These are phyloP conservation scores for Elgaria multicarinata DNA, from an alignment of 2,113 vertebrate species.

Conservation along the genomic window DNA sequence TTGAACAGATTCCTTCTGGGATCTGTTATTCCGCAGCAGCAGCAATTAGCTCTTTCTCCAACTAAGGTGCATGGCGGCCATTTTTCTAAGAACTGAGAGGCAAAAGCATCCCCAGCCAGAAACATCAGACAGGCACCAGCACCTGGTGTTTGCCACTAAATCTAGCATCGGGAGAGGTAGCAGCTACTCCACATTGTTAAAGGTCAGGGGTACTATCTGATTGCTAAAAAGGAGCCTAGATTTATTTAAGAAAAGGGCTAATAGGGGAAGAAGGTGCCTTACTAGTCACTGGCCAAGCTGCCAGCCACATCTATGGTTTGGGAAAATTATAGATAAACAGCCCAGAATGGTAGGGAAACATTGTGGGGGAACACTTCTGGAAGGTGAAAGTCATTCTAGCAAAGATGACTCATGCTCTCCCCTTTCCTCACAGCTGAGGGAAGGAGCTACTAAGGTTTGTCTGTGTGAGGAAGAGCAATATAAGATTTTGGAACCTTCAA, in stretches of 20 bases:
- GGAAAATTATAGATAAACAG: not conserved
- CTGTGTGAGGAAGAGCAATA: not conserved
- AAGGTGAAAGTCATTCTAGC: not conserved
- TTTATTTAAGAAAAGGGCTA: not conserved
- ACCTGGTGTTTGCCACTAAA: not conserved
- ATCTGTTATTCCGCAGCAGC: not conserved
- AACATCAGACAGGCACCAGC: not conserved
- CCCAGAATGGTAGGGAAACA: not conserved
- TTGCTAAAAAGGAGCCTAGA: not conserved
- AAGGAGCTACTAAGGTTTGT: not conserved
- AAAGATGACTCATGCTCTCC: not conserved
- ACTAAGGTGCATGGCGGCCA: not conserved
- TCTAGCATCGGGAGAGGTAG: not conserved
- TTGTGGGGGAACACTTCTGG: not conserved
- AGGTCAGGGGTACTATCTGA: not conserved
- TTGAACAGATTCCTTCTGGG: slow-evolving; percentile 20
- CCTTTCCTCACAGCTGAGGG: not conserved
- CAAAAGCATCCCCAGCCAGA: not conserved
- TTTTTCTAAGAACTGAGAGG: not conserved
- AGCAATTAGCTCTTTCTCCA: not conserved
- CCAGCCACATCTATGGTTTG: not conserved
- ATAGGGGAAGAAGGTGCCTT: not conserved
- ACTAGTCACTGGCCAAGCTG: not conserved
- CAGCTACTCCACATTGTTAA: not conserved
- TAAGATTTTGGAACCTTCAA: not conserved